Percentiles rank a stretch among this genome's conserved stretches.
Conservation (phyloP, 1,140 invertebrate genomes). For the Megalonaias nervosa region DNA sequence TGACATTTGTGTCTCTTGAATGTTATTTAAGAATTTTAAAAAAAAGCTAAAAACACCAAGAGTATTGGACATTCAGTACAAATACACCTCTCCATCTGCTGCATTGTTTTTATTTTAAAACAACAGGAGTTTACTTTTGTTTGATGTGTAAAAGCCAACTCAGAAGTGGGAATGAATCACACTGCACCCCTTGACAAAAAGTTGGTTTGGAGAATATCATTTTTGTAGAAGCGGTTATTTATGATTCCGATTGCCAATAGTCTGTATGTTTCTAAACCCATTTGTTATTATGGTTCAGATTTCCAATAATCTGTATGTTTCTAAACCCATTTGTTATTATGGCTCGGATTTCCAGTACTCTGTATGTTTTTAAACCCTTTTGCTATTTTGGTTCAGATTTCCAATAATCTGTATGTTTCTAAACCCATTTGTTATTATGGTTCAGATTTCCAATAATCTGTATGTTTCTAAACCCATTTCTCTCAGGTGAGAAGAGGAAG, state of each 20-base stretch:
- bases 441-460: not conserved
- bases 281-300: not conserved
- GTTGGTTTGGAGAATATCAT: too few species aligned
- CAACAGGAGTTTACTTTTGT: too few species aligned
- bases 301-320: not conserved
- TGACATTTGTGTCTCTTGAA: too few species aligned
- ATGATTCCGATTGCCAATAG: not conserved
- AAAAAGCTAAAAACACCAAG: too few species aligned
- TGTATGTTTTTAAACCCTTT: not conserved
- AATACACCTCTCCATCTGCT: too few species aligned
- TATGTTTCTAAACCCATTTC: not conserved
- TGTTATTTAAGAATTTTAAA: too few species aligned
- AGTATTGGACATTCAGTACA: too few species aligned
- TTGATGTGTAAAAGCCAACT: too few species aligned
- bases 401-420: not conserved
- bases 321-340: not conserved
- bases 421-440: not conserved
- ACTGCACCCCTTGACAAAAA: too few species aligned
- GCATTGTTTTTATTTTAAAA: too few species aligned
- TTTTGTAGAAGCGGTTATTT: not conserved
- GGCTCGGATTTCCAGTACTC: not conserved
- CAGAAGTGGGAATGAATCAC: too few species aligned
- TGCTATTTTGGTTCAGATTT: not conserved
- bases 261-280: not conserved
- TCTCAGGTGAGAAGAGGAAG: constrained; percentile 52